These are phyloP conservation scores for Allacma fusca DNA, from an alignment of 2,888 invertebrate genomes.

Conservation along the genomic window DNA sequence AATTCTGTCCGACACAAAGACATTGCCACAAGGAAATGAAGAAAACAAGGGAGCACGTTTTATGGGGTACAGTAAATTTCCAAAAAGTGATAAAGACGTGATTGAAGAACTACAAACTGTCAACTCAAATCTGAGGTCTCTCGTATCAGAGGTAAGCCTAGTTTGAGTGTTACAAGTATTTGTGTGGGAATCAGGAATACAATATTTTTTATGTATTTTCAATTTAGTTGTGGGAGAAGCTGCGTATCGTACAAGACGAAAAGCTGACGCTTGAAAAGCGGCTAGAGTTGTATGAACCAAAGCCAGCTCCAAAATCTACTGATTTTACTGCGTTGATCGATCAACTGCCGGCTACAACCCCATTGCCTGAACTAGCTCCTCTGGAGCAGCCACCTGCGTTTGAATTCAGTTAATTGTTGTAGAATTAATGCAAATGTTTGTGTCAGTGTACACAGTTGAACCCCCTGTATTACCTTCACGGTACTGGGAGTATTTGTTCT, in stretches of 20 bases:
- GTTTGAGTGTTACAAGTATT: too few species aligned
- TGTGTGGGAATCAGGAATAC: background rate
- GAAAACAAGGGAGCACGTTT: background rate
- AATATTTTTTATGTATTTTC: background rate
- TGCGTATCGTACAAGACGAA: constrained; percentile 27
- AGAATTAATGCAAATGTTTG: background rate
- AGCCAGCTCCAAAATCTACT: background rate
- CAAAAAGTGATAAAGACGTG: constrained; percentile 56
- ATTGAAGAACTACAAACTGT: constrained; percentile 59
- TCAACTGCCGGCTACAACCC: background rate
- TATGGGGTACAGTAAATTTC: constrained; percentile 43
- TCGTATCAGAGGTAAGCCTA: constrained; percentile 53
- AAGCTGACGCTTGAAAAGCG: constrained; percentile 26
- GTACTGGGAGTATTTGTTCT: too few species aligned
- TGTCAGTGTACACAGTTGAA: too few species aligned
- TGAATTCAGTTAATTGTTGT: constrained; percentile 18
- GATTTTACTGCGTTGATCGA: constrained; percentile 20
- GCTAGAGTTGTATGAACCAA: constrained; percentile 19
- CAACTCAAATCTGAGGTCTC: constrained; percentile 54
- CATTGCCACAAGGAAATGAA: background rate
- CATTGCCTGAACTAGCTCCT: constrained; percentile 29
- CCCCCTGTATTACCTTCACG: too few species aligned
- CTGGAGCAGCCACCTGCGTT: constrained; percentile 27
- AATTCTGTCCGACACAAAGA: constrained; percentile 46
- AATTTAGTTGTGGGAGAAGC: constrained; percentile 28